Base-by-base conservation (phyloP, 1,140 invertebrate genomes). In the Popillia japonica region DNA sequence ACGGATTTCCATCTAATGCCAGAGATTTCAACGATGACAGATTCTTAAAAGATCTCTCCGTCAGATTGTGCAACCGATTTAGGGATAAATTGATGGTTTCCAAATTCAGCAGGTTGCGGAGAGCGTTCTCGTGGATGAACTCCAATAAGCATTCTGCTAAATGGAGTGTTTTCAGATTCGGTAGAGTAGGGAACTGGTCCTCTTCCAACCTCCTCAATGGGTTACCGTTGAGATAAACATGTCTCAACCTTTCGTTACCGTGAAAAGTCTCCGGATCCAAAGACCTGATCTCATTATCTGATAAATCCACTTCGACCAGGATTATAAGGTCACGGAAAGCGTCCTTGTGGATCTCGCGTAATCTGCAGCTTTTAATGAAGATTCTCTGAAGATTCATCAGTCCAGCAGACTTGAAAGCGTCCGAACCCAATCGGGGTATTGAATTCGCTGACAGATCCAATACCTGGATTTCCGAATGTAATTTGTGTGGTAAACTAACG, bases 291-390 rank as follows among this genome's bases (percentile, higher is more conserved):
- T 90, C 88, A 86, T 96, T 96, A 82, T 93, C 90, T 27, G 93
- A 93, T 72, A 96, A 85, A 86, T 96, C 94, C 44, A 98, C 91
- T 88, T 97, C 96, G 6, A 97, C 91, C 17, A 98, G 87, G 80
- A 97, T 97, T 78, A 92, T 94, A 81, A 98, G 90, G 82, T 96
- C 94, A 82, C 92, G 90, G 86, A 98, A 97, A 8, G 95, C 94
- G 80, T 96, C 93, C 64, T 91, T 89, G 86, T 97, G 92, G 75
- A 97, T 90, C 55, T 92, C 90, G 74, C 91, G 89, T 14, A 97
- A 89, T 79, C 92, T 91, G 6, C 94, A 92, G 79, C 92, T 91
- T 77, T 92, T 89, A 75, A 97, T 83, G 85, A 94, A 96, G 2
- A 97, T 90, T 80, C 93, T 90, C 87, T 97, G 96, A 44, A 97